Evolutionary conservation across 1,140 invertebrate species (phyloP).

Genomic region (Trichoplusia ni): DNA sequence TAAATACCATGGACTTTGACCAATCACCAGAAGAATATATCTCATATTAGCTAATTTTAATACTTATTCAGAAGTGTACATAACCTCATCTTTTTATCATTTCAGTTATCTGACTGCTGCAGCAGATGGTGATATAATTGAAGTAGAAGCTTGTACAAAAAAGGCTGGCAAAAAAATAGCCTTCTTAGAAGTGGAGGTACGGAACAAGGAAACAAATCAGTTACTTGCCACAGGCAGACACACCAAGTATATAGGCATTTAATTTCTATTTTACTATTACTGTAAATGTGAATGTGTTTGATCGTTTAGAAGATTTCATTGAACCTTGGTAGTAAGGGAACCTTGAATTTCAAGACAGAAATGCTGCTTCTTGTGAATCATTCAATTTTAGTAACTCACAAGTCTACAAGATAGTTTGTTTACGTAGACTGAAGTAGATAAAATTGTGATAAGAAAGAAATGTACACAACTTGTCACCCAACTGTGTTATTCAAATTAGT

Average conservation of each 20-base stretch:
- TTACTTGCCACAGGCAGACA: constrained; percentile 90
- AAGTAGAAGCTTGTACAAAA: constrained; percentile 90
- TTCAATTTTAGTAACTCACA: too few species aligned
- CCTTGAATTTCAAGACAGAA: too few species aligned
- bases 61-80: neutral
- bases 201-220: constrained; percentile 86
- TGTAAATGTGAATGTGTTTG: neutral
- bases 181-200: constrained; percentile 90
- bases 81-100: constrained; percentile 23
- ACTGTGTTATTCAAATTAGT: too few species aligned
- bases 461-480: too few species aligned
- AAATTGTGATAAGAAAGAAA: too few species aligned
- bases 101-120: constrained; percentile 88
- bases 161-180: constrained; percentile 90
- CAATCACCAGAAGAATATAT: too few species aligned
- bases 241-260: constrained; percentile 87
- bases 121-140: constrained; percentile 88
- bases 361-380: too few species aligned
- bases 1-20: too few species aligned
- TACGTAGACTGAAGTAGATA: too few species aligned
- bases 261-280: neutral
- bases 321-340: too few species aligned
- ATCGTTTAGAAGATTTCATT: too few species aligned
- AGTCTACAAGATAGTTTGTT: too few species aligned
- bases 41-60: neutral